These are phyloP conservation scores for Microcebus griseorufus DNA, from an alignment of 2,113 vertebrate genomes.

Conservation along the genomic window DNA sequence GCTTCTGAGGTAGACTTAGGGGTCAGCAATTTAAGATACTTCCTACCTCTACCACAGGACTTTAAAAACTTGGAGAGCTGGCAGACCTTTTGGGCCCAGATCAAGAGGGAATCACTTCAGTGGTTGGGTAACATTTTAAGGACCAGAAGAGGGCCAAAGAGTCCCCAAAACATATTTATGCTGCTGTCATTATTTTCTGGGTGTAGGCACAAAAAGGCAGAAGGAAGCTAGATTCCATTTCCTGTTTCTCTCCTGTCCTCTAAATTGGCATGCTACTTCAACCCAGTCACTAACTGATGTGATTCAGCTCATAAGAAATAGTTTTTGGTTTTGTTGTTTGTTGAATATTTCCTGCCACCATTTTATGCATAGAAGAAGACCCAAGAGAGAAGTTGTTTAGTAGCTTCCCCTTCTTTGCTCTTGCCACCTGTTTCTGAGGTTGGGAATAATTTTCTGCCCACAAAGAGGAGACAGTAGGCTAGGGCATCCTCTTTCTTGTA, in stretches of 20 bases:
- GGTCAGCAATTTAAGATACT: background rate
- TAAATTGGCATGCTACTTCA: background rate
- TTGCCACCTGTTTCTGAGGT: background rate
- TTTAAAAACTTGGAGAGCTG: background rate
- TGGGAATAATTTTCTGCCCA: background rate
- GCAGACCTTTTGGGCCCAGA: background rate
- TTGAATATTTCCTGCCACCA: background rate
- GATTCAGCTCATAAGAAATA: background rate
- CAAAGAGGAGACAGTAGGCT: too few species aligned
- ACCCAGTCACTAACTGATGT: background rate
- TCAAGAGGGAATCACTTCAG: background rate
- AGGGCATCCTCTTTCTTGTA: background rate
- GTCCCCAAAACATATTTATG: background rate
- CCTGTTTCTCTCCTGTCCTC: background rate
- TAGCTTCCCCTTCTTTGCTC: background rate
- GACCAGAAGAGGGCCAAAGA: background rate
- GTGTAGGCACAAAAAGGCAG: too few species aligned
- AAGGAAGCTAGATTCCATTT: background rate
- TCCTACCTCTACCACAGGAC: too few species aligned
- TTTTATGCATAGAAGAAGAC: background rate
- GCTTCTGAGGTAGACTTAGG: background rate
- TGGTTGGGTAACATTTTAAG: background rate
- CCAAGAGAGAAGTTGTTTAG: background rate
- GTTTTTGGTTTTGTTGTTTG: background rate
- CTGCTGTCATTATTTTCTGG: fast-evolving